phyloP scores from a whole-genome alignment of 2,797 vertebrate genomes.

The Hybognathus amarus region DNA sequence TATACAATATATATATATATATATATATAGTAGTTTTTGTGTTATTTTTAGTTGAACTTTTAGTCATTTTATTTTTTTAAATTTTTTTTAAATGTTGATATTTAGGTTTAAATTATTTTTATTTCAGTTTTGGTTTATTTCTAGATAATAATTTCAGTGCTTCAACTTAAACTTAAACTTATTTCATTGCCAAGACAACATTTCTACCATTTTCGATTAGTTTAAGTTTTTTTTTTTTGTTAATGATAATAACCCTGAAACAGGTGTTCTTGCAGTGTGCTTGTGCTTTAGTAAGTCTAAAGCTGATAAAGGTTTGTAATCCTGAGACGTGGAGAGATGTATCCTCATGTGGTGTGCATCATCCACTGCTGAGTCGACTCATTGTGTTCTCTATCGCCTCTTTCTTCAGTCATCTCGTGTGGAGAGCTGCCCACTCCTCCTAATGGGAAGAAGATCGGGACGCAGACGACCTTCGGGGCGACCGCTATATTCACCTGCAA shows the following conservation, averaged over 20 bases:
- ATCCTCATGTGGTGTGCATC: neutral
- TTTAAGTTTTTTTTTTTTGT: no score
- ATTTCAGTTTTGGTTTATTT: neutral
- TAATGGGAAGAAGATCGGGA: slow-evolving; percentile 98
- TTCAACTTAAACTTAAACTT: no score
- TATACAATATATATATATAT: no score
- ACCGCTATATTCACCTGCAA: slow-evolving; percentile 97
- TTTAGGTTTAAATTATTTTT: neutral
- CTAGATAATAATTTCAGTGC: neutral
- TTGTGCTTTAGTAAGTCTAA: neutral
- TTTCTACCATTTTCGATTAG: neutral
- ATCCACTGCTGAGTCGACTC: neutral
- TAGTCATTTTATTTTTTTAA: neutral
- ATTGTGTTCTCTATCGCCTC: slow-evolving; percentile 59
- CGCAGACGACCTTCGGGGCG: slow-evolving; percentile 92
- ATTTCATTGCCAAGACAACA: neutral
- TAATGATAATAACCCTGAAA: neutral
- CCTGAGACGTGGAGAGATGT: neutral
- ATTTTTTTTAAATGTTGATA: accelerated
- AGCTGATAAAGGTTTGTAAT: neutral
- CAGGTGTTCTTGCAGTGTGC: neutral
- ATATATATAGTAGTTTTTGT: no score
- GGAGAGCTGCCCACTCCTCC: slow-evolving; percentile 90
- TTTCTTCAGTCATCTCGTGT: slow-evolving; percentile 91
- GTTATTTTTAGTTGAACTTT: no score